Evolutionary conservation across 1,140 invertebrate species (phyloP).

Genomic region (Drosophila pandora): DNA sequence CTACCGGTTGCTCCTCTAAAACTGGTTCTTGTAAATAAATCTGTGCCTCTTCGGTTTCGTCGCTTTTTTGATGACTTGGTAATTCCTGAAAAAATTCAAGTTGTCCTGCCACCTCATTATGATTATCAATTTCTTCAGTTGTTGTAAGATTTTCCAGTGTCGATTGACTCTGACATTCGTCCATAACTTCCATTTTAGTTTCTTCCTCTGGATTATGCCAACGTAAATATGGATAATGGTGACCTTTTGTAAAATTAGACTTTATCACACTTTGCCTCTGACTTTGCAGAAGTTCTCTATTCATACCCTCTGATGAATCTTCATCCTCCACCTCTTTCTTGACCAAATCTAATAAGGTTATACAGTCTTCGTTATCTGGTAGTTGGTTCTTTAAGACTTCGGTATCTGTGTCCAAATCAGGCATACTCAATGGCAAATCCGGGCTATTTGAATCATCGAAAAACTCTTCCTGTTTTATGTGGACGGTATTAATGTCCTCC

Average conservation of each 20-base stretch:
- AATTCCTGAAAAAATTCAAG: background rate
- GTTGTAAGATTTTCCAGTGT: background rate
- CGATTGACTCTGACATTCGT: slow-evolving; percentile 3
- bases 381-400: background rate
- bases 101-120: background rate
- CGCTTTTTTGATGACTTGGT: background rate
- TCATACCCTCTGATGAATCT: background rate
- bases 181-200: slow-evolving; percentile 23
- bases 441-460: background rate
- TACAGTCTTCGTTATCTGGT: slow-evolving; percentile 39
- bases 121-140: background rate
- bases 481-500: background rate
- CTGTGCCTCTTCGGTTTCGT: background rate
- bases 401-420: slow-evolving; percentile 10
- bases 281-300: slow-evolving; percentile 3
- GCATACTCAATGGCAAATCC: slow-evolving; percentile 17
- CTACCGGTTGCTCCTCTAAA: background rate
- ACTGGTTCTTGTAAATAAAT: background rate
- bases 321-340: slow-evolving; percentile 16
- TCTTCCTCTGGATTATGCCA: slow-evolving; percentile 50
- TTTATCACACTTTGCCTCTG: slow-evolving; percentile 27
- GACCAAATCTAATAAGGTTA: slow-evolving; percentile 32
- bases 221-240: slow-evolving; percentile 27
- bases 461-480: slow-evolving; percentile 23
- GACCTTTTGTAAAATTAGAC: background rate